phyloP scores from a whole-genome alignment of 2,113 vertebrate genomes.

The Eptatretus burgeri region DNA sequence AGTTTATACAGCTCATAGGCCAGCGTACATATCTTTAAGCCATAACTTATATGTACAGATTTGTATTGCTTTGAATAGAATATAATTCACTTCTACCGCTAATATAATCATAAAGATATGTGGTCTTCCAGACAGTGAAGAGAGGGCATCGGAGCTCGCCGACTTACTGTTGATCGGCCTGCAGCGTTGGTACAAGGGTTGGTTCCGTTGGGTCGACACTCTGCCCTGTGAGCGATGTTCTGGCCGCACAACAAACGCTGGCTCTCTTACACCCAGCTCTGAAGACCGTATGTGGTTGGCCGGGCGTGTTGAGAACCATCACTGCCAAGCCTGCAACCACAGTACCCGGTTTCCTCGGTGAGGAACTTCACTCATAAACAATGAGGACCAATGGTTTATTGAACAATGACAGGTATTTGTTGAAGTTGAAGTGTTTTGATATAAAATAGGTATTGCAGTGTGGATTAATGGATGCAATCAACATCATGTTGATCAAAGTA shows the following conservation, averaged over 20 bases:
- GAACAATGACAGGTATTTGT: too few species aligned
- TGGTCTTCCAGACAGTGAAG: not conserved
- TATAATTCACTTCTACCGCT: not conserved
- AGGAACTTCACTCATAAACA: not conserved
- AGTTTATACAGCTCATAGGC: not conserved
- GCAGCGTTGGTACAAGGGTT: conserved; percentile 60
- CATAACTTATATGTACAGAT: not conserved
- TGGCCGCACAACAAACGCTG: conserved; percentile 24
- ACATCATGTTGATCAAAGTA: too few species aligned
- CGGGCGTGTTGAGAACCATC: conserved; percentile 50
- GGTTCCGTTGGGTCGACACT: conserved; percentile 77
- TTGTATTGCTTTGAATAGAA: not conserved
- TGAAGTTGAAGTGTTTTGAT: too few species aligned
- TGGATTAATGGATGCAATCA: too few species aligned
- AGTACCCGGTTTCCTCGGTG: conserved; percentile 71
- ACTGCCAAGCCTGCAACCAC: conserved; percentile 32
- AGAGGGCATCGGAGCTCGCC: conserved; percentile 17
- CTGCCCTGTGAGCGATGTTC: conserved; percentile 41
- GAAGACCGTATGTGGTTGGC: conserved; percentile 53
- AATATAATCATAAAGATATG: not conserved
- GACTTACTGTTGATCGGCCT: conserved; percentile 65
- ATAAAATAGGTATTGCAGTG: too few species aligned
- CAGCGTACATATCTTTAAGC: not conserved
- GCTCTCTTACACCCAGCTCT: conserved; percentile 21
- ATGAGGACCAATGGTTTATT: too few species aligned